phyloP scores from a whole-genome alignment of 1,140 invertebrate genomes.

The Cyrtorhinus lividipennis region DNA sequence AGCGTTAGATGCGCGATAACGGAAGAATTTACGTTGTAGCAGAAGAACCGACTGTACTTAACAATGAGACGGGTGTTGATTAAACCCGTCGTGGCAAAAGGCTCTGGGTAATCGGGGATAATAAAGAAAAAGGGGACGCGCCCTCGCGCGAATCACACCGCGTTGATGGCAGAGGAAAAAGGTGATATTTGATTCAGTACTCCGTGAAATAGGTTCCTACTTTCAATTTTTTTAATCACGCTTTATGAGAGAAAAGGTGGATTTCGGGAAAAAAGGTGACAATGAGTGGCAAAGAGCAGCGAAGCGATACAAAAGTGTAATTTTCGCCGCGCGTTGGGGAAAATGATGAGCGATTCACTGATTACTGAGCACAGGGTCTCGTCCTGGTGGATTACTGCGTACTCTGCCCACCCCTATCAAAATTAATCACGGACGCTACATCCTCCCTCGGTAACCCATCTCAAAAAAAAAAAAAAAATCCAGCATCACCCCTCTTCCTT shows the following conservation, averaged over 20 bases:
- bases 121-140: not conserved
- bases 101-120: not conserved
- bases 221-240: constrained; percentile 4
- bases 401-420: not conserved
- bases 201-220: not conserved
- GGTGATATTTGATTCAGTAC: not conserved
- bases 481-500: not conserved
- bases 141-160: not conserved
- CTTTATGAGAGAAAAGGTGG: not conserved
- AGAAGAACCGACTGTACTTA: not conserved
- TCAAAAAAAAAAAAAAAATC: not conserved
- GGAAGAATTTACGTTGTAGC: not conserved
- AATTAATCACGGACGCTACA: constrained; percentile 1
- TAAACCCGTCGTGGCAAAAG: not conserved
- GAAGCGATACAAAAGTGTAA: constrained; percentile 7
- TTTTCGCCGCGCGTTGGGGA: not conserved
- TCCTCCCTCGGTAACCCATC: not conserved
- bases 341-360: constrained; percentile 1
- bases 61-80: not conserved
- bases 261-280: not conserved
- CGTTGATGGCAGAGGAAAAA: not conserved
- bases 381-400: not conserved
- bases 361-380: too few relatives aligned
- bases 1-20: too few relatives aligned
- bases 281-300: constrained; percentile 9